Percentiles rank a stretch among this genome's conserved stretches.
Conservation (phyloP, 2,888 invertebrate genomes). For the Phortica okadai region DNA sequence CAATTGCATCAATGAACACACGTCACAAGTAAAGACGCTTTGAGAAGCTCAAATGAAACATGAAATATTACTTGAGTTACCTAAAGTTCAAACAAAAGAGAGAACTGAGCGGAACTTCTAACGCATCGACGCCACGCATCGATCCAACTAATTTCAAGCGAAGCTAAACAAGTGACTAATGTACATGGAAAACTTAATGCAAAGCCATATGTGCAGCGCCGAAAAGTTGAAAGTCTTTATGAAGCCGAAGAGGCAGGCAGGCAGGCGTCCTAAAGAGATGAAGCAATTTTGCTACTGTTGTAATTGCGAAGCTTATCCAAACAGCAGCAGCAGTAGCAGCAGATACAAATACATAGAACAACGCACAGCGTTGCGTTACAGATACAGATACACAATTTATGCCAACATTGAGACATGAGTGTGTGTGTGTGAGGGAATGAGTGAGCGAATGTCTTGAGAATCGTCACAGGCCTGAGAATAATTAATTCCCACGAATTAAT, state of each 20-base stretch:
- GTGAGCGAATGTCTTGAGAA: constrained; percentile 66
- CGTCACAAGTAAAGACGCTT: too few relatives aligned
- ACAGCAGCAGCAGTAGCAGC: constrained; percentile 10
- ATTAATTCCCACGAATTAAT: constrained; percentile 70
- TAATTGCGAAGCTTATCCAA: constrained; percentile 63
- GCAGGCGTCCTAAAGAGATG: constrained; percentile 56
- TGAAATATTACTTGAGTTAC: too few relatives aligned
- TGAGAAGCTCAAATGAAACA: too few relatives aligned
- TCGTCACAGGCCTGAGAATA: constrained; percentile 72
- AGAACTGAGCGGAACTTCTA: too few relatives aligned
- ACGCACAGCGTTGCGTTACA: constrained; percentile 45
- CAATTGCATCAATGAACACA: neutral
- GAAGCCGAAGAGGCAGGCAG: too few relatives aligned
- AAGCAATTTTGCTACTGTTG: constrained; percentile 69
- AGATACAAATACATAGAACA: constrained; percentile 31
- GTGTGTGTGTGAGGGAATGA: constrained; percentile 51
- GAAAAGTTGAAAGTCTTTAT: neutral
- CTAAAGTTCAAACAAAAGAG: too few relatives aligned
- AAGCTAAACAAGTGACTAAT: neutral
- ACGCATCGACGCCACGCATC: too few relatives aligned
- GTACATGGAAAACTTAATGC: neutral
- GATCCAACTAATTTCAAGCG: neutral
- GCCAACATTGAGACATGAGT: constrained; percentile 8
- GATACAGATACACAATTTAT: constrained; percentile 48
- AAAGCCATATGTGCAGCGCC: neutral